These are phyloP conservation scores for Isichthys henryi DNA, from an alignment of 2,113 vertebrate species.

Conservation along the genomic window DNA sequence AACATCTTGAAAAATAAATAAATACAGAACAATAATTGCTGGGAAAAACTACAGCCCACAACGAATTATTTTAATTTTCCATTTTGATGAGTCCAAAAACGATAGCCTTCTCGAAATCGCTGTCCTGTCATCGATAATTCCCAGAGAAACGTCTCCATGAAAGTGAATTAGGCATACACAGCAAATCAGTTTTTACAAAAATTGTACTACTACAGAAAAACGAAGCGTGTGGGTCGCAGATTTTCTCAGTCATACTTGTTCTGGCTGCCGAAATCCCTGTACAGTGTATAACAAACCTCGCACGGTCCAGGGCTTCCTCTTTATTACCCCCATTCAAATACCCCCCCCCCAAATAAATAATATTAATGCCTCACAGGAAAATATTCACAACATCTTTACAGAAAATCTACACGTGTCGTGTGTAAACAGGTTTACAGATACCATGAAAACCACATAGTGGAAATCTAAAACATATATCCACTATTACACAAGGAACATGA, in stretches of 20 bases:
- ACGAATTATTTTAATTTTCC: neutral
- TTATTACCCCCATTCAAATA: neutral
- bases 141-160: neutral
- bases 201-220: neutral
- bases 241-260: neutral
- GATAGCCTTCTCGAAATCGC: neutral
- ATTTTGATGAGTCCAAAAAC: neutral
- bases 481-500: neutral
- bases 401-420: slow-evolving; percentile 4
- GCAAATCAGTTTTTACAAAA: neutral
- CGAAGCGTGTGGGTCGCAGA: neutral
- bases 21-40: slow-evolving; percentile 16
- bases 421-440: slow-evolving; percentile 13
- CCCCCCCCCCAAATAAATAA: neutral
- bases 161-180: neutral
- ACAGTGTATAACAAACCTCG: neutral
- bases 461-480: slow-evolving; percentile 8
- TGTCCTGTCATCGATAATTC: neutral
- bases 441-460: slow-evolving; percentile 6
- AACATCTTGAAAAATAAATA: slow-evolving; percentile 24
- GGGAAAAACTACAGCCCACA: slow-evolving; percentile 15
- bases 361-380: slow-evolving; percentile 7
- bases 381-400: slow-evolving; percentile 21
- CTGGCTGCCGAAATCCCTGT: neutral
- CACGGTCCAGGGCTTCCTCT: neutral